Conservation (phyloP, 2,888 invertebrate species). For the Scaptomyza parva region DNA sequence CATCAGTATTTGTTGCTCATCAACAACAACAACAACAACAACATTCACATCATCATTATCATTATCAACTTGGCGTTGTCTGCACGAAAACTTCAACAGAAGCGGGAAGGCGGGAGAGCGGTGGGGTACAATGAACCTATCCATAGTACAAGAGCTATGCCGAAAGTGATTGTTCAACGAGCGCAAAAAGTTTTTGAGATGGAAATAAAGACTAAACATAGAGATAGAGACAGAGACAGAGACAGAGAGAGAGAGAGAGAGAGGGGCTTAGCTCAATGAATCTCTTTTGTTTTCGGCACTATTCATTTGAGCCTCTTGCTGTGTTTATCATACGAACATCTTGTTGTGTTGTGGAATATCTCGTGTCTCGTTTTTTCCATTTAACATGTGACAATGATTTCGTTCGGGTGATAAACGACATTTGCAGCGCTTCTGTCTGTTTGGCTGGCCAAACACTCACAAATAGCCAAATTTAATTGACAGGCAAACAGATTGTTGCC, state of each 20-base stretch:
- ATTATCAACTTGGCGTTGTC: slow-evolving; percentile 53
- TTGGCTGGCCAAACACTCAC: slow-evolving; percentile 16
- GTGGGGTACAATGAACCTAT: slow-evolving; percentile 66
- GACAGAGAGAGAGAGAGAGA: not conserved
- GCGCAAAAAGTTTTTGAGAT: slow-evolving; percentile 24
- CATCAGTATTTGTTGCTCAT: slow-evolving; percentile 43
- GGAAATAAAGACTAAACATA: slow-evolving; percentile 28
- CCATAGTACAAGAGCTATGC: slow-evolving; percentile 9
- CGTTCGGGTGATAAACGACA: slow-evolving; percentile 49
- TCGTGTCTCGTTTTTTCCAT: slow-evolving; percentile 29
- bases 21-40: slow-evolving; percentile 38
- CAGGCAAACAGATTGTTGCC: slow-evolving; percentile 39
- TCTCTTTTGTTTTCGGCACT: slow-evolving; percentile 39
- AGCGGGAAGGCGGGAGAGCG: too few relatives aligned
- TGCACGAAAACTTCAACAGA: slow-evolving; percentile 57
- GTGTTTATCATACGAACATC: slow-evolving; percentile 35
- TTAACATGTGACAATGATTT: slow-evolving; percentile 52
- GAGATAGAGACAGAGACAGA: slow-evolving; percentile 8
- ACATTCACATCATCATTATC: slow-evolving; percentile 28
- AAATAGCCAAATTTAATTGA: slow-evolving; percentile 57
- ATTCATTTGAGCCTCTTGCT: slow-evolving; percentile 11
- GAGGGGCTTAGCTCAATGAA: slow-evolving; percentile 30
- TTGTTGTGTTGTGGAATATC: slow-evolving; percentile 29
- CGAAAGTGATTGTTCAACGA: slow-evolving; percentile 67
- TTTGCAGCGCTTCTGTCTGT: slow-evolving; percentile 25